Percentiles rank a stretch among this genome's conserved stretches.
Evolutionary conservation across 1,140 invertebrate genomes (phyloP).

Genomic region (Macrobrachium nipponense): DNA sequence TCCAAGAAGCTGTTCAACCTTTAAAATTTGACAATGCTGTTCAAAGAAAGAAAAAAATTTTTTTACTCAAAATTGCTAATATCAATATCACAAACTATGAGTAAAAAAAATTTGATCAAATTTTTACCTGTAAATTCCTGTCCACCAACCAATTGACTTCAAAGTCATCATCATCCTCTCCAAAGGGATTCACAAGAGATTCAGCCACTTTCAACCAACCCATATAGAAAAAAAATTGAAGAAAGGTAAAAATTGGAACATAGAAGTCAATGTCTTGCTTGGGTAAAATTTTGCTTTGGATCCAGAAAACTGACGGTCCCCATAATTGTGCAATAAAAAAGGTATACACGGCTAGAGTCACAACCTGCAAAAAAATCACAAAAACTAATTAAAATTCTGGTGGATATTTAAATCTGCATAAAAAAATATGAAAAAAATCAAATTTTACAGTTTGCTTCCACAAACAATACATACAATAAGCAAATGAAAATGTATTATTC

Average conservation of each 20-base stretch:
- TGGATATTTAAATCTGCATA: not conserved
- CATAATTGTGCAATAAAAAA: constrained; percentile 73
- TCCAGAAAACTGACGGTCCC: constrained; percentile 74
- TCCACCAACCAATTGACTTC: constrained; percentile 90
- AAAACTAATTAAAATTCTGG: constrained; percentile 6
- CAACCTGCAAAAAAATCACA: constrained; percentile 68
- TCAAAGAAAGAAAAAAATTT: no score
- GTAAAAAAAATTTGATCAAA: not conserved
- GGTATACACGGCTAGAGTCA: constrained; percentile 73
- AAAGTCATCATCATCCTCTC: constrained; percentile 90
- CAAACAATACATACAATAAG: no score
- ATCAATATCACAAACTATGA: not conserved
- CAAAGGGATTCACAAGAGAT: constrained; percentile 87
- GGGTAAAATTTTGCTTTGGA: constrained; percentile 70
- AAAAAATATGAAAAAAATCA: no score
- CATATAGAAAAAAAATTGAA: constrained; percentile 86
- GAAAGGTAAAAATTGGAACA: constrained; percentile 87
- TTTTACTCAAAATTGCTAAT: no score
- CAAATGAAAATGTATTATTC: no score
- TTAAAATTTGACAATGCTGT: no score
- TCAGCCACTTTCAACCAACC: constrained; percentile 94
- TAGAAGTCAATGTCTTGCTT: constrained; percentile 78
- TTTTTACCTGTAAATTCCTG: constrained; percentile 78
- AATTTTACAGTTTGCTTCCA: no score
- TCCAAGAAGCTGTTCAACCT: no score